A percentile compares a stretch with the other conserved stretches of the same genome.
These are phyloP conservation scores for Trachurus trachurus DNA, from an alignment of 2,797 vertebrate species.

Conservation along the genomic window DNA sequence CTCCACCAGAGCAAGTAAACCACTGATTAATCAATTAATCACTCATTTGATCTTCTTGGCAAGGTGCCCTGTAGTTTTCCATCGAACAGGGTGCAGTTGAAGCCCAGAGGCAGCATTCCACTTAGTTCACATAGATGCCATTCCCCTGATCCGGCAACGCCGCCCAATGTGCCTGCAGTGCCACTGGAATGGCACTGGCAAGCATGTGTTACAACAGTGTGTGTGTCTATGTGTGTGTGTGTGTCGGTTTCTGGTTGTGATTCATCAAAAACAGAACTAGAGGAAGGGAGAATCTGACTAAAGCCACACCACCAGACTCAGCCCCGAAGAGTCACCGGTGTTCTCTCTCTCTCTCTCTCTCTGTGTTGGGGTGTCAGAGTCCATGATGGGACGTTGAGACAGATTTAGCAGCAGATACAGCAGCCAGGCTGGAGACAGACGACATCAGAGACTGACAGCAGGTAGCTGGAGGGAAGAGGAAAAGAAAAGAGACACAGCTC, in stretches of 20 bases:
- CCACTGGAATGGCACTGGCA: constrained; percentile 19
- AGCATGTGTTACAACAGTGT: constrained; percentile 12
- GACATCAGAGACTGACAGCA: constrained; percentile 47
- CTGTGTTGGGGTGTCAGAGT: constrained; percentile 25
- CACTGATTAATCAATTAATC: constrained; percentile 28
- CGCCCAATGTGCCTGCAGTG: constrained; percentile 8
- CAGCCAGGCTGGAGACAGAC: constrained; percentile 48
- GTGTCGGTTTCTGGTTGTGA: constrained; percentile 14
- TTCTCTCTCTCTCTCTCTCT: constrained; percentile 48
- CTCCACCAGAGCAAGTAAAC: constrained; percentile 2
- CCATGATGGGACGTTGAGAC: constrained; percentile 39
- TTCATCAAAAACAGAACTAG: constrained; percentile 15
- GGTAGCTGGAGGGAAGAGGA: constrained; percentile 50
- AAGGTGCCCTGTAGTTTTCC: constrained; percentile 28
- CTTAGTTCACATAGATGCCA: constrained; percentile 62
- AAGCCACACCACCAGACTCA: constrained; percentile 18
- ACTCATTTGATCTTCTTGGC: constrained; percentile 3
- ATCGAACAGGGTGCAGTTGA: constrained; percentile 22
- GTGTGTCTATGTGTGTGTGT: neutral
- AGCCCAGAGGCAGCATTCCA: constrained; percentile 60
- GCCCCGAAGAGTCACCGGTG: constrained; percentile 13
- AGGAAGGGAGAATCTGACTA: constrained; percentile 4
- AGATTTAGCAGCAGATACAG: constrained; percentile 53
- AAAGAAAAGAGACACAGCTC: constrained; percentile 45
- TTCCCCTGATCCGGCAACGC: constrained; percentile 55